A percentile compares a stretch with the other conserved stretches of the same genome.
These are phyloP conservation scores for Myotis pilosus DNA, from an alignment of 2,797 vertebrate genomes.

Conservation along the genomic window DNA sequence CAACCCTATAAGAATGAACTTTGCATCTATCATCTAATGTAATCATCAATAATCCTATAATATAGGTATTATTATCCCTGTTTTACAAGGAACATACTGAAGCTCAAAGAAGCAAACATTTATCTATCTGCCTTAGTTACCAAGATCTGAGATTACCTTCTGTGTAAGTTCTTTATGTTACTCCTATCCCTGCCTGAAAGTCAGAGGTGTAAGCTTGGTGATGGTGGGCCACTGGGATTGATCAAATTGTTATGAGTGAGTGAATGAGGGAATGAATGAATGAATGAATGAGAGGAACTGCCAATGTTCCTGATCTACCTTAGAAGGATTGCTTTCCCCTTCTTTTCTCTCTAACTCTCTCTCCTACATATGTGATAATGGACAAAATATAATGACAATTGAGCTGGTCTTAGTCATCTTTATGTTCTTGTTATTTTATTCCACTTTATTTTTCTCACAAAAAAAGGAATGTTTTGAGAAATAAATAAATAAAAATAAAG, in stretches of 20 bases:
- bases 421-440: background rate
- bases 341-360: background rate
- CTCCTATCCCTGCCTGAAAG: background rate
- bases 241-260: background rate
- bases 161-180: background rate
- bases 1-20: background rate
- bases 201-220: background rate
- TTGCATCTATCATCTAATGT: background rate
- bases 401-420: background rate
- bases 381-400: background rate
- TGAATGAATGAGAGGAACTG: background rate
- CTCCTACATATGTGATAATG: background rate
- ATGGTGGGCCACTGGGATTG: background rate
- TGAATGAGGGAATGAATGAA: background rate
- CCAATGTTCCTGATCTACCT: background rate
- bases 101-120: background rate
- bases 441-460: background rate
- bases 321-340: background rate
- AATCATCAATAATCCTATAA: background rate
- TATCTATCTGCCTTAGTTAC: background rate
- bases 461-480: constrained; percentile 20
- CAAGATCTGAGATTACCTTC: background rate
- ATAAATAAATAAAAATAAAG: constrained; percentile 12
- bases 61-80: background rate
- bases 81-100: background rate